phyloP scores from a whole-genome alignment of 2,797 vertebrate species.

The Cossypha polioptera region DNA sequence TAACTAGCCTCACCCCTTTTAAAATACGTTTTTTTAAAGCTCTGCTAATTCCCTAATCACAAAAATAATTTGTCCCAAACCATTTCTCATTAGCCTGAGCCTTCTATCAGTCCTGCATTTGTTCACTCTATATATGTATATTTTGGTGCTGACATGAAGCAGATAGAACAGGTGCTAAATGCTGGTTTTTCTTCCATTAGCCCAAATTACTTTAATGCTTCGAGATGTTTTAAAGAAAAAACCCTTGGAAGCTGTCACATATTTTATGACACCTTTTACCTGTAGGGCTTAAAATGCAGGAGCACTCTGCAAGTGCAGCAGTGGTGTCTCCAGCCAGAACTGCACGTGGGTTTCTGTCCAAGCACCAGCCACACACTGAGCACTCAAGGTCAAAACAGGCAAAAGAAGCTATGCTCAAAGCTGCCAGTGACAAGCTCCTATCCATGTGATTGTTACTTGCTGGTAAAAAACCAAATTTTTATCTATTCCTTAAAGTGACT shows the following conservation, averaged over 20 bases:
- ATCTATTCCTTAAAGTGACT: not conserved
- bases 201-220: not conserved
- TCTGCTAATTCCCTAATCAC: not conserved
- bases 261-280: not conserved
- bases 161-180: not conserved
- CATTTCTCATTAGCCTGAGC: not conserved
- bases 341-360: rapidly evolving
- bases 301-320: not conserved
- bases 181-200: not conserved
- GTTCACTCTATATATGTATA: not conserved
- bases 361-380: not conserved
- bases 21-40: not conserved
- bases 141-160: not conserved
- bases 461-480: not conserved
- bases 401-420: not conserved
- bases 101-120: not conserved
- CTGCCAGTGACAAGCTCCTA: not conserved
- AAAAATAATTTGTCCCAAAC: not conserved
- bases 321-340: rapidly evolving
- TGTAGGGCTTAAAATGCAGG: not conserved
- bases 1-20: not conserved
- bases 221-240: not conserved
- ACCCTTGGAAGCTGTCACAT: not conserved
- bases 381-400: not conserved
- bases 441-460: not conserved